These are phyloP conservation scores for Lapara coniferarum DNA, from an alignment of 2,888 invertebrate species.

Conservation along the genomic window DNA sequence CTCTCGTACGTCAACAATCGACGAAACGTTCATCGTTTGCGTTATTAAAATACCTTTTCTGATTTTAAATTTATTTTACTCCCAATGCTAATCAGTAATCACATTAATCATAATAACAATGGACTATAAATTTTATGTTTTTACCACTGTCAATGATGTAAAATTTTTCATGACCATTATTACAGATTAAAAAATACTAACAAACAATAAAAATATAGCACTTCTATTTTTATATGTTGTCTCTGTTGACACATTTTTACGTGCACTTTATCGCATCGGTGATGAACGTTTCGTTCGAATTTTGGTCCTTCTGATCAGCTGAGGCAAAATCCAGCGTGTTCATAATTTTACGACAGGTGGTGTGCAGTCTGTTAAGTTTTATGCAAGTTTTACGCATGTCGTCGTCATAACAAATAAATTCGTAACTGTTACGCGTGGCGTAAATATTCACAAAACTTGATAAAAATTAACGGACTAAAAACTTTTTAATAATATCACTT, in stretches of 20 bases:
- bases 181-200: background rate
- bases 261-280: constrained; percentile 29
- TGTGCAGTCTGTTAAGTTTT: constrained; percentile 46
- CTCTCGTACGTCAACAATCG: constrained; percentile 67
- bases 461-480: constrained; percentile 48
- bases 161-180: constrained; percentile 1
- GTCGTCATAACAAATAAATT: constrained; percentile 19
- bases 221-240: background rate
- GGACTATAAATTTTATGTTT: background rate
- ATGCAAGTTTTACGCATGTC: constrained; percentile 38
- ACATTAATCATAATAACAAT: background rate
- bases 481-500: constrained; percentile 49
- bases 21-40: constrained; percentile 66
- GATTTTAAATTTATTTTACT: constrained; percentile 30
- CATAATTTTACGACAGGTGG: constrained; percentile 56
- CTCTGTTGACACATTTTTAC: background rate
- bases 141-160: background rate
- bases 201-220: background rate
- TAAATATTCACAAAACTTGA: constrained; percentile 41
- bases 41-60: constrained; percentile 36
- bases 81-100: background rate
- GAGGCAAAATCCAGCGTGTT: constrained; percentile 59
- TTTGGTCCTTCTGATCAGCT: constrained; percentile 63
- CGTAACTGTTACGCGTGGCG: constrained; percentile 21
- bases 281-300: constrained; percentile 61